Conservation (phyloP, 1,140 invertebrate species). For the Caerostris darwini region DNA sequence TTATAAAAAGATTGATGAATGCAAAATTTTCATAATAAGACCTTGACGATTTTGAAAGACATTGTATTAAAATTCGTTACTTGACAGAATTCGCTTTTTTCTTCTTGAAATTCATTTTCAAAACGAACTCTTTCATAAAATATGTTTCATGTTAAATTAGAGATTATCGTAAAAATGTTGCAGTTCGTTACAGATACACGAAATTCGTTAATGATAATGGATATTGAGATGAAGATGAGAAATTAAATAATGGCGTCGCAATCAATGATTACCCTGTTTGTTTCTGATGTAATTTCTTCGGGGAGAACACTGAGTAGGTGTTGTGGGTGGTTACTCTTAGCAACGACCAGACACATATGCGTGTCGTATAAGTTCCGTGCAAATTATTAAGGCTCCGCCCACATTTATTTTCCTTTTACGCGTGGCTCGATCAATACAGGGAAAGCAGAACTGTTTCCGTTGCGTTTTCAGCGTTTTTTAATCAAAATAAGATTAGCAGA, state of each 20-base stretch:
- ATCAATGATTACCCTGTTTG: background rate
- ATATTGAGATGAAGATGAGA: background rate
- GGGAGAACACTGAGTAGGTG: slow-evolving; percentile 48
- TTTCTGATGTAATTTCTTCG: slow-evolving; percentile 32
- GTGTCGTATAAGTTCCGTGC: slow-evolving; percentile 49
- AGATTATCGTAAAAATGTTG: no score
- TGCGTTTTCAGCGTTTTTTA: background rate
- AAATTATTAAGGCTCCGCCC: slow-evolving; percentile 66
- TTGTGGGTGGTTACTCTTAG: slow-evolving; percentile 70
- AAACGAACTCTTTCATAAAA: no score
- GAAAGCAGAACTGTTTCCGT: slow-evolving; percentile 4
- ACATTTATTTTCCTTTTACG: slow-evolving; percentile 39
- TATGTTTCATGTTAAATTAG: no score
- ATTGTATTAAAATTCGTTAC: no score
- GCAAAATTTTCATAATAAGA: no score
- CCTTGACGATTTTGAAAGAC: no score
- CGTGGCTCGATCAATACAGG: slow-evolving; percentile 23
- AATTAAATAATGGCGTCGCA: background rate
- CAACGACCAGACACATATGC: slow-evolving; percentile 55
- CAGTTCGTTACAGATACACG: no score
- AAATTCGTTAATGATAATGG: no score
- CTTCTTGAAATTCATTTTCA: no score
- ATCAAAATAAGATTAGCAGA: background rate
- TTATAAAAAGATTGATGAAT: no score
- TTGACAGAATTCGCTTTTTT: no score